Conservation (phyloP, 2,797 vertebrate species). For the Thripadectes ignobilis region DNA sequence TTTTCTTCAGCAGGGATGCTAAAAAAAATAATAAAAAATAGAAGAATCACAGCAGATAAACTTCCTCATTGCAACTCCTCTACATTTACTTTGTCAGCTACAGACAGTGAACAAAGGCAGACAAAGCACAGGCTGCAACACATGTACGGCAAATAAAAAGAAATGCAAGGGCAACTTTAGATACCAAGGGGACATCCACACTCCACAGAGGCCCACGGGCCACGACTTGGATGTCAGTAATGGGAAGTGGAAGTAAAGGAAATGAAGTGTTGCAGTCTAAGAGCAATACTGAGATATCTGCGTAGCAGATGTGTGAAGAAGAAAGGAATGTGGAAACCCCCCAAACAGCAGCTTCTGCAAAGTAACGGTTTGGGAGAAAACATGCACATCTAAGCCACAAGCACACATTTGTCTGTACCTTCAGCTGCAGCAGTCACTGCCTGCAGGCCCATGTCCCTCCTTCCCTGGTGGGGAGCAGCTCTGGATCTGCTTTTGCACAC, state of each 20-base stretch:
- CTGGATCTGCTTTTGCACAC: neutral
- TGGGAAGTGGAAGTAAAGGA: neutral
- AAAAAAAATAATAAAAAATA: neutral
- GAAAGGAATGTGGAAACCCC: neutral
- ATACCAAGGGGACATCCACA: neutral
- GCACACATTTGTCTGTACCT: neutral
- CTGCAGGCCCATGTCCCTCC: neutral
- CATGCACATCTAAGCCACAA: accelerated
- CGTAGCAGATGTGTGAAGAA: neutral
- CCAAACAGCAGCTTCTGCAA: neutral
- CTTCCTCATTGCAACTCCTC: neutral
- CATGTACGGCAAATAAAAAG: neutral
- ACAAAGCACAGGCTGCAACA: neutral
- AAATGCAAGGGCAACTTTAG: neutral
- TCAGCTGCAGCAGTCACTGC: neutral
- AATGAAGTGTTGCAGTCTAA: neutral
- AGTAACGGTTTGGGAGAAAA: neutral
- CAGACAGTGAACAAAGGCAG: neutral
- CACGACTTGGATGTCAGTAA: neutral
- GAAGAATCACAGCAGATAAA: constrained; percentile 31
- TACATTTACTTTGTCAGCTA: neutral
- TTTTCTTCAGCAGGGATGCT: constrained; percentile 22
- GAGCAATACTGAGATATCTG: neutral
- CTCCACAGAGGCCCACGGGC: neutral
- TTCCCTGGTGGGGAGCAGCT: neutral